A percentile compares a stretch with the other conserved stretches of the same genome.
Evolutionary conservation across 2,797 vertebrate species (phyloP).

Genomic region (Sus cebifrons): DNA sequence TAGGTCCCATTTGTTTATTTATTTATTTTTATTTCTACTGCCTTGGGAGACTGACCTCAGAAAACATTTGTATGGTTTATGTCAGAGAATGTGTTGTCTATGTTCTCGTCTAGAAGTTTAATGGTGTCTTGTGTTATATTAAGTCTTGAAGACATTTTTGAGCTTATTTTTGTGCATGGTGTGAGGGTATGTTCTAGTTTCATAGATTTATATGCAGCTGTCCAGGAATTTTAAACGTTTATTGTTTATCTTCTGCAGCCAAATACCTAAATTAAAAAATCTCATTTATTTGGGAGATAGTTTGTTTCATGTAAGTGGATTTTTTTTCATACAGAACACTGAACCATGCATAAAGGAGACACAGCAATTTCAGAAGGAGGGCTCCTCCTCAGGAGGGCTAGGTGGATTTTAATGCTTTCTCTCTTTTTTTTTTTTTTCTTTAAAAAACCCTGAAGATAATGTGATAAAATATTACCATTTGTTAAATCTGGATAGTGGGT

Average conservation of each 20-base stretch:
- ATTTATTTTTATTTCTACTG: no score
- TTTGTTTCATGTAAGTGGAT: not conserved
- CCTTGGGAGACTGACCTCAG: no score
- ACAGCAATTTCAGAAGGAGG: not conserved
- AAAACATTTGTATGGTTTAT: no score
- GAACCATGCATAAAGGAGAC: not conserved
- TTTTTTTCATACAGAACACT: not conserved
- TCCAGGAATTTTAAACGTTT: not conserved
- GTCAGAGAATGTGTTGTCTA: no score
- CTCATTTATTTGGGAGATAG: not conserved
- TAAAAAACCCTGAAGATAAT: constrained; percentile 20
- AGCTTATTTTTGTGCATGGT: no score
- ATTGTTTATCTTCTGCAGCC: not conserved
- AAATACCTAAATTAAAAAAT: not conserved
- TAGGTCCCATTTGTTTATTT: no score
- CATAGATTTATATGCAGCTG: no score
- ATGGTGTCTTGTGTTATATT: no score
- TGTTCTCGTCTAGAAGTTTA: no score
- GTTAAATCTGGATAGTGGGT: not conserved
- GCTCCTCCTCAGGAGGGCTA: not conserved
- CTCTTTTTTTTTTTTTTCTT: not conserved
- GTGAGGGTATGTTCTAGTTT: no score
- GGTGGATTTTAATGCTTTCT: not conserved
- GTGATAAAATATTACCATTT: not conserved
- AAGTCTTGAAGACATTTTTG: no score